phyloP scores from a whole-genome alignment of 2,888 invertebrate genomes.

The Oeneis ivallda region DNA sequence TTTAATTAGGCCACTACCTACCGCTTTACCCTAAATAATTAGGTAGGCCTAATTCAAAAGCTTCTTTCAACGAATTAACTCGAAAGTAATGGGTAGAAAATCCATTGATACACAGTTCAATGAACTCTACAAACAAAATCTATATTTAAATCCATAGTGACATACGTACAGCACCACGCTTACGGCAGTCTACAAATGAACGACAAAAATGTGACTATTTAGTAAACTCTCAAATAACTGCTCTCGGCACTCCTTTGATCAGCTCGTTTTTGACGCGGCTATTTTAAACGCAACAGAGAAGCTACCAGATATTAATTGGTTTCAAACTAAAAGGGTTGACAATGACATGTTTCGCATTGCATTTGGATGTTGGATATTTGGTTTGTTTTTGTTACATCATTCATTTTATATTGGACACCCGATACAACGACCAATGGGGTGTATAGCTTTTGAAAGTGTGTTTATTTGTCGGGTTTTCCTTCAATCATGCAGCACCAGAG shows the following conservation, averaged over 20 bases:
- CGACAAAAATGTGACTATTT: conserved; percentile 27
- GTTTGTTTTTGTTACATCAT: not conserved
- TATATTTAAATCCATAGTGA: not conserved
- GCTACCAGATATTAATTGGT: conserved; percentile 14
- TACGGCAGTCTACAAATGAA: conserved; percentile 13
- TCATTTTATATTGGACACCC: too few relatives aligned
- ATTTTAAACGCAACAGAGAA: conserved; percentile 15
- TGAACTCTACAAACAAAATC: not conserved
- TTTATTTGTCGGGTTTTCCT: too few relatives aligned
- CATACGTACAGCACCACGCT: not conserved
- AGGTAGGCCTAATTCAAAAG: too few relatives aligned
- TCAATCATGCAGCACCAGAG: too few relatives aligned
- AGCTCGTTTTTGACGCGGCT: conserved; percentile 11
- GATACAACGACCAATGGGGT: too few relatives aligned
- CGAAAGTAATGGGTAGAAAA: not conserved
- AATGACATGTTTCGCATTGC: conserved; percentile 7
- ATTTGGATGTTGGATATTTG: not conserved
- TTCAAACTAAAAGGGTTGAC: conserved; percentile 11
- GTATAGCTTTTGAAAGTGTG: too few relatives aligned
- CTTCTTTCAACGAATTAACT: too few relatives aligned
- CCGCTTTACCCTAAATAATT: too few relatives aligned
- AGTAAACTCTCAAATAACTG: conserved; percentile 17
- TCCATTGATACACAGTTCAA: not conserved
- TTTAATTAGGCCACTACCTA: too few relatives aligned
- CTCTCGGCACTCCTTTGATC: conserved; percentile 29